Conservation (phyloP, 2,797 vertebrate species). For the Synaphobranchus kaupii region DNA sequence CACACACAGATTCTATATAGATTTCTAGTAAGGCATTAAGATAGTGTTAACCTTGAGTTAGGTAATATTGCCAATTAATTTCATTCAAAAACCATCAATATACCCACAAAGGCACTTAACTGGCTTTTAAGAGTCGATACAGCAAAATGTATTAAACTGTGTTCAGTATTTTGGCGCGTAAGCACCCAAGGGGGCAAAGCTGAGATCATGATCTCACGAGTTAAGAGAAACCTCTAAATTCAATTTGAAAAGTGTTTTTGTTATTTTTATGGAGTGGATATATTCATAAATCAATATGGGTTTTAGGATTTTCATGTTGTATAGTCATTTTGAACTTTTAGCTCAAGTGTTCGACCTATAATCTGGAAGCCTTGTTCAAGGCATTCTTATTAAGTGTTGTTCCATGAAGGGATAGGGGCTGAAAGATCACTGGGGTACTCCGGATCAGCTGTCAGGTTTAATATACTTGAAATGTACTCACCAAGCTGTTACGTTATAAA, state of each 20-base stretch:
- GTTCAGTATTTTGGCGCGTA: neutral
- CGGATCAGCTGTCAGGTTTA: neutral
- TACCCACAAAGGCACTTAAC: conserved; percentile 37
- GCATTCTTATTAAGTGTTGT: neutral
- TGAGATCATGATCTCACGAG: neutral
- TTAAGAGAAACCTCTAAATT: neutral
- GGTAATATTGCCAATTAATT: conserved; percentile 56
- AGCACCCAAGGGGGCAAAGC: neutral
- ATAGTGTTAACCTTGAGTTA: conserved; percentile 52
- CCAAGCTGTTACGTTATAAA: neutral
- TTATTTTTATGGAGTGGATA: neutral
- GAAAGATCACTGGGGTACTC: neutral
- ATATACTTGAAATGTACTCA: neutral
- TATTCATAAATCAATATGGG: neutral
- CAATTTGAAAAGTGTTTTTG: neutral
- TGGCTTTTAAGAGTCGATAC: conserved; percentile 40
- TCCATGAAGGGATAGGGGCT: neutral
- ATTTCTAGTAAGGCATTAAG: neutral
- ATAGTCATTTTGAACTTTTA: neutral
- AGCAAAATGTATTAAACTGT: conserved; percentile 33
- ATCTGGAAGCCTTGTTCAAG: neutral
- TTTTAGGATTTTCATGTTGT: neutral
- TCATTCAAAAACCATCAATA: conserved; percentile 63
- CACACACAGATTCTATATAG: too few relatives aligned
- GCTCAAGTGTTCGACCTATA: neutral